phyloP scores from a whole-genome alignment of 2,888 invertebrate species.

The Prenolepis imparis region DNA sequence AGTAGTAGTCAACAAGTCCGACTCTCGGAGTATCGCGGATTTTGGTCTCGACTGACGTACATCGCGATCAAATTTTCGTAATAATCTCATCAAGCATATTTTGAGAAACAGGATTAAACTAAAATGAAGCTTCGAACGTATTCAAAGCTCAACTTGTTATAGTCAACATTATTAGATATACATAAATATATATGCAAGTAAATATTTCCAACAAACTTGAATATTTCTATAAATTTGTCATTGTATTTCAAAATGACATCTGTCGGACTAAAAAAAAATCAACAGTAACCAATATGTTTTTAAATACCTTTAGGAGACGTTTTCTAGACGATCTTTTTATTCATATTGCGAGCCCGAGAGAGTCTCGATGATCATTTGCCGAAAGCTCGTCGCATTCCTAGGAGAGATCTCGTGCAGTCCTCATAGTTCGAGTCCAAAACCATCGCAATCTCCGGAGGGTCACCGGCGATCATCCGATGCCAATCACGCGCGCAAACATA shows the following conservation, averaged over 20 bases:
- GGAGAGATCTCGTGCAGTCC: neutral
- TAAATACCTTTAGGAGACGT: neutral
- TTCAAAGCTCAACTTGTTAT: neutral
- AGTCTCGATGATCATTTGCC: neutral
- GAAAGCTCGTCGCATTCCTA: neutral
- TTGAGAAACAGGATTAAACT: neutral
- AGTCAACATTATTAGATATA: no score
- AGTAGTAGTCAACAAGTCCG: conserved; percentile 78
- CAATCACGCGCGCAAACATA: conserved; percentile 41
- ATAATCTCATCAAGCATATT: neutral
- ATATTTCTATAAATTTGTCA: neutral
- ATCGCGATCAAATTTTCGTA: neutral
- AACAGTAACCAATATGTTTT: neutral
- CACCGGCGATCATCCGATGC: conserved; percentile 64
- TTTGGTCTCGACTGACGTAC: neutral
- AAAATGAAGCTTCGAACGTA: conserved; percentile 6
- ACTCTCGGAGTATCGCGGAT: conserved; percentile 66
- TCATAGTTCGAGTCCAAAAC: conserved; percentile 14
- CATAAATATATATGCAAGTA: neutral
- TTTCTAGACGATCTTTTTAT: neutral
- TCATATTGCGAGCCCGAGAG: neutral
- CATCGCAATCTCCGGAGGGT: conserved; percentile 64
- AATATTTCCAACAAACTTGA: neutral
- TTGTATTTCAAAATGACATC: neutral
- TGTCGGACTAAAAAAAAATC: no score